Evolutionary conservation across 2,113 vertebrate genomes (phyloP).

Genomic region (Ptilonorhynchus violaceus): DNA sequence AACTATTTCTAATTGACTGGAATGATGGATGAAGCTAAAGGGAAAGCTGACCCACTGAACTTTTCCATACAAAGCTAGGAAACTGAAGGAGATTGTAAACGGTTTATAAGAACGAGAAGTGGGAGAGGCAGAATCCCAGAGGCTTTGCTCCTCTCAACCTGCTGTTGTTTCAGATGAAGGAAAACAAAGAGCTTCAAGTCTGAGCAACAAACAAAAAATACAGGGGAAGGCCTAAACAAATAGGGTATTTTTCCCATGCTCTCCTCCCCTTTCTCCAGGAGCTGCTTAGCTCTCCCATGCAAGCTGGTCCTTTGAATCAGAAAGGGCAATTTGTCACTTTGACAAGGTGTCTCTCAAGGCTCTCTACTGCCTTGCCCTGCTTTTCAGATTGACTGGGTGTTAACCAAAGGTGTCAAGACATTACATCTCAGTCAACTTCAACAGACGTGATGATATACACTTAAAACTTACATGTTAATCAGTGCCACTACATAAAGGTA

Average conservation of each 20-base stretch:
- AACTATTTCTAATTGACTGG: constrained; percentile 65
- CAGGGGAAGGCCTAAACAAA: background rate
- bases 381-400: background rate
- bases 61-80: constrained; percentile 38
- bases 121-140: constrained; percentile 16
- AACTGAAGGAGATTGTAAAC: constrained; percentile 47
- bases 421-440: background rate
- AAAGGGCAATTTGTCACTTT: constrained; percentile 54
- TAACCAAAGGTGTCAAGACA: background rate
- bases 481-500: background rate
- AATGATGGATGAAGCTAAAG: constrained; percentile 63
- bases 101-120: constrained; percentile 20
- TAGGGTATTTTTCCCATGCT: constrained; percentile 49
- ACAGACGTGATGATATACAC: background rate
- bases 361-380: background rate
- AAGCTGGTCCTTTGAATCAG: constrained; percentile 8
- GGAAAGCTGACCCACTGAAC: constrained; percentile 63
- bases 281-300: background rate
- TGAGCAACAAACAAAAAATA: constrained; percentile 22
- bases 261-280: constrained; percentile 10
- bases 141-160: constrained; percentile 28
- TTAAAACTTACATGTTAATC: background rate
- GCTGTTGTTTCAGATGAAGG: background rate
- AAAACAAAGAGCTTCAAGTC: constrained; percentile 46
- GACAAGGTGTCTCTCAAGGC: constrained; percentile 26